A percentile compares a stretch with the other conserved stretches of the same genome.
These are phyloP conservation scores for Phoxinus phoxinus DNA, from an alignment of 2,113 vertebrate genomes.

Conservation along the genomic window DNA sequence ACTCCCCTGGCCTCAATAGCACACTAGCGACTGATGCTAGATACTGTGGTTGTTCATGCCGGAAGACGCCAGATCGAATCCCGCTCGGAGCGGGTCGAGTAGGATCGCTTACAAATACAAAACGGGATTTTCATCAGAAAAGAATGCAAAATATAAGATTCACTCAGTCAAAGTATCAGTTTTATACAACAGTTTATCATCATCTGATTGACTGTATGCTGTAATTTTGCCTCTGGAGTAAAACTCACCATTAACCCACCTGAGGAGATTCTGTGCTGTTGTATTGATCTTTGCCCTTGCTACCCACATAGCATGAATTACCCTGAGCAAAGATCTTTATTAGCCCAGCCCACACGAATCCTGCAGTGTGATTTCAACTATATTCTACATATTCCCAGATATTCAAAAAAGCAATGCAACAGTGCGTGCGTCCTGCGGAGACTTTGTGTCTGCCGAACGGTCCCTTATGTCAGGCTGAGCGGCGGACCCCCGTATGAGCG, in stretches of 20 bases:
- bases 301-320: slow-evolving; percentile 18
- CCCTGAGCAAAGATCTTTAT: slow-evolving; percentile 20
- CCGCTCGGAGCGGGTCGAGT: not conserved
- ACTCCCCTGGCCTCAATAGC: too few relatives aligned
- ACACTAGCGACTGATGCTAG: too few relatives aligned
- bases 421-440: slow-evolving; percentile 37
- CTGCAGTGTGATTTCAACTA: not conserved
- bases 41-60: not conserved
- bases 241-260: slow-evolving; percentile 43
- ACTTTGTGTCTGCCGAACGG: slow-evolving; percentile 61
- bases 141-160: not conserved
- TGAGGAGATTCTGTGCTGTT: slow-evolving; percentile 20
- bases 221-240: slow-evolving; percentile 33
- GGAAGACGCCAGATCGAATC: too few relatives aligned
- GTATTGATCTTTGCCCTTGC: slow-evolving; percentile 42
- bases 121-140: not conserved
- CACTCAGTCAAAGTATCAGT: not conserved
- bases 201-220: slow-evolving; percentile 27
- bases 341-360: slow-evolving; percentile 27
- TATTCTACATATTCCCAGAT: slow-evolving; percentile 11
- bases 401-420: not conserved
- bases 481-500: slow-evolving; percentile 65
- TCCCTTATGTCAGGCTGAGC: slow-evolving; percentile 66
- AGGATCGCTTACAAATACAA: not conserved
- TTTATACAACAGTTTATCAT: slow-evolving; percentile 3